Percentiles rank a stretch among this genome's conserved stretches.
Evolutionary conservation across 2,888 invertebrate species (phyloP).

Genomic region (Ectobius pallidus): DNA sequence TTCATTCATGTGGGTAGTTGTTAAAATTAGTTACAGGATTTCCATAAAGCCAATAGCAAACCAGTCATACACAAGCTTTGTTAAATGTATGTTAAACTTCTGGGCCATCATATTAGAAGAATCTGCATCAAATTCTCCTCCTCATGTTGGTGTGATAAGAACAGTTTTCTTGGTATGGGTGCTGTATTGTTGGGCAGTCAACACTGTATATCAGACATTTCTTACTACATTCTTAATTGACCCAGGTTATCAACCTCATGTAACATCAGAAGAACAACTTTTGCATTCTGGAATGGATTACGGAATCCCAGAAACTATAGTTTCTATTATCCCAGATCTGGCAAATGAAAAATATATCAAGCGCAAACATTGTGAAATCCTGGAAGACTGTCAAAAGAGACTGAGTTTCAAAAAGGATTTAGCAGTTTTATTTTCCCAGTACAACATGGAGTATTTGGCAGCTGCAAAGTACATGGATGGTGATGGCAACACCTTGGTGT

Average conservation of each 20-base stretch:
- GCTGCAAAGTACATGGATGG: neutral
- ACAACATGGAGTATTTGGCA: neutral
- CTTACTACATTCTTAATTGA: neutral
- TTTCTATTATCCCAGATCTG: neutral
- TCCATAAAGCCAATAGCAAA: neutral
- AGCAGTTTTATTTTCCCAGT: neutral
- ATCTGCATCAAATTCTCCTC: neutral
- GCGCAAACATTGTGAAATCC: neutral
- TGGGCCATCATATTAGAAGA: neutral
- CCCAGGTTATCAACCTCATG: conserved; percentile 2
- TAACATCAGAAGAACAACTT: neutral
- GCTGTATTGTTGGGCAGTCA: neutral
- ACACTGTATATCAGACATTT: conserved; percentile 18
- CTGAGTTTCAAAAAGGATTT: neutral
- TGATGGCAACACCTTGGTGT: neutral
- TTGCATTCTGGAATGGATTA: neutral
- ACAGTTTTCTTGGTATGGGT: neutral
- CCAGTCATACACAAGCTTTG: neutral
- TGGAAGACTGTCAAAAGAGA: neutral
- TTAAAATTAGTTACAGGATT: neutral
- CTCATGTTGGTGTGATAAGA: neutral
- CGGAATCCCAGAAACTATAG: neutral
- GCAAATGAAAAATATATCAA: neutral
- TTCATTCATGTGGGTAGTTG: neutral
- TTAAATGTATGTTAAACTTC: neutral